Evolutionary conservation across 2,113 vertebrate species (phyloP).

Genomic region (Rousettus leschenaultii): DNA sequence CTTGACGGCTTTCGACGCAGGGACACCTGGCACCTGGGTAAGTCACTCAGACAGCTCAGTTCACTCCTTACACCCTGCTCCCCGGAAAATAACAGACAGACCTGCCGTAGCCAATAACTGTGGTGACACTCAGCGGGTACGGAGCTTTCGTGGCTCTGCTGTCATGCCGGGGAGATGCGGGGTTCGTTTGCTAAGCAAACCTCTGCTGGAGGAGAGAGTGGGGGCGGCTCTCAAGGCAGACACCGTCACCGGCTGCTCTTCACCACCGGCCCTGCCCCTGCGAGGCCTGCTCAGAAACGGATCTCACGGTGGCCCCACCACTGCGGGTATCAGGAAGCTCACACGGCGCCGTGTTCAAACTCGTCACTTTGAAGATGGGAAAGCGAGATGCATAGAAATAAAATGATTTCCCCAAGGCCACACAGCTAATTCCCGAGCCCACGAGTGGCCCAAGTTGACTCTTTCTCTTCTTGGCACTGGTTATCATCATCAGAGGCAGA

Average conservation of each 20-base stretch:
- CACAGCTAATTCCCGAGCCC: background rate
- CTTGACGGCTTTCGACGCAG: background rate
- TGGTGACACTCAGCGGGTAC: background rate
- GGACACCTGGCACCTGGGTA: background rate
- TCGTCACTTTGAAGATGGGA: background rate
- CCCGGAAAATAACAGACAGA: background rate
- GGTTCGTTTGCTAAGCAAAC: slow-evolving; percentile 18
- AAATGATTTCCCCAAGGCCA: background rate
- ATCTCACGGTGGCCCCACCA: background rate
- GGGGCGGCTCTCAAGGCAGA: no score
- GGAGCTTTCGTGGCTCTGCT: background rate
- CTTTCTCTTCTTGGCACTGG: background rate
- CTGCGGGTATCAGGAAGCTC: background rate
- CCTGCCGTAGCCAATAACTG: background rate
- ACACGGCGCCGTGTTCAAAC: background rate
- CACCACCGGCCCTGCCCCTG: no score
- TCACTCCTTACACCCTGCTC: background rate
- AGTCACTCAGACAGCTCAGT: background rate
- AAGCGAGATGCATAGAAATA: no score
- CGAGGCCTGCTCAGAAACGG: background rate
- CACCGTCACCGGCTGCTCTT: no score
- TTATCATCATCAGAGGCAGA: background rate
- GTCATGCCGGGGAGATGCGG: background rate
- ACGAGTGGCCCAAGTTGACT: background rate
- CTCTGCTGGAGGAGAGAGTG: background rate